These are phyloP conservation scores for Calameuta pallipes DNA, from an alignment of 2,888 invertebrate genomes.

Conservation along the genomic window DNA sequence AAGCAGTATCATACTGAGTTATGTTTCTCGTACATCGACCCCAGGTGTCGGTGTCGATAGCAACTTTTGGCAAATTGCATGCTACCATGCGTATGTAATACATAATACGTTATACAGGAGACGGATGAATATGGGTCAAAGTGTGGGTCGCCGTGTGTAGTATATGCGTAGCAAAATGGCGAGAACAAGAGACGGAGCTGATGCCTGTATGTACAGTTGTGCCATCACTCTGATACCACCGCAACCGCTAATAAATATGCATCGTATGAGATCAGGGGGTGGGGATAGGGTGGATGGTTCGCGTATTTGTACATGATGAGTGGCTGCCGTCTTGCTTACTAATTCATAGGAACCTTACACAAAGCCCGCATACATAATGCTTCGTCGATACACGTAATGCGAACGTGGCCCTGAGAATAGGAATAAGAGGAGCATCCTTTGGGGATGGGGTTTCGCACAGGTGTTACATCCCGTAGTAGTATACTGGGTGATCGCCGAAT, in stretches of 20 bases:
- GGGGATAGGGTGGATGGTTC: neutral
- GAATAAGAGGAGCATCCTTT: neutral
- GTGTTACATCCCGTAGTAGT: neutral
- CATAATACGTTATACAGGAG: neutral
- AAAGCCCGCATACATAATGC: slow-evolving; percentile 4
- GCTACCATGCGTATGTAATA: neutral
- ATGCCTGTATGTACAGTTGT: neutral
- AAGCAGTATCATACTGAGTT: neutral
- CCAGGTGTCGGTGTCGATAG: neutral
- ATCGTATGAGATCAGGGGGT: neutral
- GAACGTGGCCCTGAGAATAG: neutral
- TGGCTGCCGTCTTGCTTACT: neutral
- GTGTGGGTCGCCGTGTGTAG: neutral
- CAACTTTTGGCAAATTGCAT: neutral
- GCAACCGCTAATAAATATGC: neutral
- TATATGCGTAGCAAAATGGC: neutral
- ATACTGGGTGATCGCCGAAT: neutral
- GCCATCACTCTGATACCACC: neutral
- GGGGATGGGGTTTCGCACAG: neutral
- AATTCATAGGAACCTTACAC: slow-evolving; percentile 1
- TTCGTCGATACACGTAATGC: neutral
- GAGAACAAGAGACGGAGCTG: neutral
- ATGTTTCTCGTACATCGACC: neutral
- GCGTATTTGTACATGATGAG: slow-evolving; percentile 1
- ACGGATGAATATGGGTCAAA: neutral